A percentile compares a stretch with the other conserved stretches of the same genome.
phyloP scores from a whole-genome alignment of 2,797 vertebrate species.

The Vespertilio murinus region DNA sequence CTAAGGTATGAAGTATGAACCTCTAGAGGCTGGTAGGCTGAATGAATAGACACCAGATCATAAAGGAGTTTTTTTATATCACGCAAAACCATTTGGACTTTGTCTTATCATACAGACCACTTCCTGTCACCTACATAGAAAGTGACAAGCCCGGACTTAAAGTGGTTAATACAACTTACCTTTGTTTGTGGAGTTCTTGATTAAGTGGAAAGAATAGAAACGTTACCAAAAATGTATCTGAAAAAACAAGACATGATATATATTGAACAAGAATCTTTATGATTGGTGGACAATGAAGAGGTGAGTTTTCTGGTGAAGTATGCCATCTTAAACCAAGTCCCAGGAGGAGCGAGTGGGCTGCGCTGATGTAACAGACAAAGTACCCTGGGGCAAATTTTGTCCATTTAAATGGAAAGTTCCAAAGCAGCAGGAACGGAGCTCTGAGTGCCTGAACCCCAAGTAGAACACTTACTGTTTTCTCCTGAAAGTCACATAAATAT shows the following conservation, averaged over 20 bases:
- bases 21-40: neutral
- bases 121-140: neutral
- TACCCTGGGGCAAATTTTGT: neutral
- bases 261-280: conserved; percentile 18
- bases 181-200: neutral
- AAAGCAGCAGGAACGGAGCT: neutral
- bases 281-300: neutral
- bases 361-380: neutral
- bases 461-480: neutral
- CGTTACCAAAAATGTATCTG: neutral
- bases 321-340: neutral
- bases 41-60: neutral
- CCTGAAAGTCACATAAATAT: conserved; percentile 50
- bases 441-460: neutral
- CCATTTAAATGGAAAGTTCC: neutral
- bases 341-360: neutral
- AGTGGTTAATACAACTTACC: neutral
- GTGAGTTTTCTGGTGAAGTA: neutral
- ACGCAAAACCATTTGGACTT: neutral
- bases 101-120: neutral
- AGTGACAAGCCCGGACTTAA: neutral
- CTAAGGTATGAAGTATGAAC: neutral
- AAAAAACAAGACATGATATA: neutral
- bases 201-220: neutral
- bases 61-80: neutral